These are phyloP conservation scores for Pagrus major DNA, from an alignment of 2,113 vertebrate genomes.

Conservation along the genomic window DNA sequence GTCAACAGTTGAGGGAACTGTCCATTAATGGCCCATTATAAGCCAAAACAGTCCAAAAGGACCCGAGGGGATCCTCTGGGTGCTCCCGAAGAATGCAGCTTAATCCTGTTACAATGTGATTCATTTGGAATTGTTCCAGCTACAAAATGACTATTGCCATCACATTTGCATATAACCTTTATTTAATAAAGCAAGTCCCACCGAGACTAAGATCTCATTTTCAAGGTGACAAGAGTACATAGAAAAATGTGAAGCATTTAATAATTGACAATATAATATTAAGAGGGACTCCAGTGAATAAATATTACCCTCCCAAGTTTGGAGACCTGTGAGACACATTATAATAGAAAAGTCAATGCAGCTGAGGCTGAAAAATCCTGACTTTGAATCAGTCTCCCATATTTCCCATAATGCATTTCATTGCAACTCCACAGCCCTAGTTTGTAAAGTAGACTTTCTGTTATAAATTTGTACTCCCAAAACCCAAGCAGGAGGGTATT, in stretches of 20 bases:
- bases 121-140: constrained; percentile 1
- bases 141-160: neutral
- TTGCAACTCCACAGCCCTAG: neutral
- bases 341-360: neutral
- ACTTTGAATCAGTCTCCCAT: no score
- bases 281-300: neutral
- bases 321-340: neutral
- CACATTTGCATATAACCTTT: neutral
- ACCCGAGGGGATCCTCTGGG: neutral
- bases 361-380: neutral
- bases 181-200: neutral
- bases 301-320: neutral
- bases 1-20: neutral
- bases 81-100: neutral
- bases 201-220: neutral
- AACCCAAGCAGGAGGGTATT: neutral
- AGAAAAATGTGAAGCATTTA: neutral
- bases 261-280: neutral
- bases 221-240: neutral
- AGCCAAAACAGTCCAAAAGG: neutral
- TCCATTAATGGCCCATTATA: neutral
- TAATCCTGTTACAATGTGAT: neutral
- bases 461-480: neutral
- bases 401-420: no score
- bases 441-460: no score